Percentiles rank a stretch among this genome's conserved stretches.
These are phyloP conservation scores for Meganola albula DNA, from an alignment of 2,888 invertebrate species.

Conservation along the genomic window DNA sequence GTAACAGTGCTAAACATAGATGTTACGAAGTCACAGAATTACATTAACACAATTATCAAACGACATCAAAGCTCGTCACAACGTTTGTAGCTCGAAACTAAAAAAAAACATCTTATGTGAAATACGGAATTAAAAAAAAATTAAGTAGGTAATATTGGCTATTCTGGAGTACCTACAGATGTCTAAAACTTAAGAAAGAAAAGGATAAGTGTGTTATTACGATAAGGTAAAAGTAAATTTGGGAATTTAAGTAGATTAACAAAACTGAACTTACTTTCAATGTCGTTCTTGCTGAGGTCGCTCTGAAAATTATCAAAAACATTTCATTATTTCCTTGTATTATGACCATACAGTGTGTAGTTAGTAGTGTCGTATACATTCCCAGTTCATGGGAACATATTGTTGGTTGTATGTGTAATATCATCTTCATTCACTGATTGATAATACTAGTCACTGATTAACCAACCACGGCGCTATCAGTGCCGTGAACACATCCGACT, in stretches of 20 bases:
- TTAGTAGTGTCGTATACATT: slow-evolving; percentile 42
- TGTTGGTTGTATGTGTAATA: slow-evolving; percentile 38
- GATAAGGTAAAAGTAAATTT: too few species aligned
- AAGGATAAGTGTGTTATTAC: too few species aligned
- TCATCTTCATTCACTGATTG: slow-evolving; percentile 53
- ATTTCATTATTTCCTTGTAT: slow-evolving; percentile 61
- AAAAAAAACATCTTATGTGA: too few species aligned
- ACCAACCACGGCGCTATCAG: slow-evolving; percentile 28
- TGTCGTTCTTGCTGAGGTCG: slow-evolving; percentile 90
- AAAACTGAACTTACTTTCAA: slow-evolving; percentile 97
- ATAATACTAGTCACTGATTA: slow-evolving; percentile 59
- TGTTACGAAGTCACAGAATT: slow-evolving; percentile 41
- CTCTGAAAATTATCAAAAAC: slow-evolving; percentile 83
- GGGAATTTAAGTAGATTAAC: too few species aligned
- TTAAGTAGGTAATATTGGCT: too few species aligned
- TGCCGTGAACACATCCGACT: slow-evolving; percentile 32
- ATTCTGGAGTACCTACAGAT: too few species aligned
- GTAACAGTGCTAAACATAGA: slow-evolving; percentile 67
- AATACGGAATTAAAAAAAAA: too few species aligned
- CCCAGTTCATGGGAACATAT: slow-evolving; percentile 47
- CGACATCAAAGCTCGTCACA: too few species aligned
- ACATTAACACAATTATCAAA: too few species aligned
- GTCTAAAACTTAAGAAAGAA: too few species aligned
- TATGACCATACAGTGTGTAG: slow-evolving; percentile 48
- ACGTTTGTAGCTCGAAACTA: too few species aligned